Evolutionary conservation across 2,113 vertebrate genomes (phyloP), one percentile per base, ranked within the genome.

Genomic region (Tor tambroides): DNA sequence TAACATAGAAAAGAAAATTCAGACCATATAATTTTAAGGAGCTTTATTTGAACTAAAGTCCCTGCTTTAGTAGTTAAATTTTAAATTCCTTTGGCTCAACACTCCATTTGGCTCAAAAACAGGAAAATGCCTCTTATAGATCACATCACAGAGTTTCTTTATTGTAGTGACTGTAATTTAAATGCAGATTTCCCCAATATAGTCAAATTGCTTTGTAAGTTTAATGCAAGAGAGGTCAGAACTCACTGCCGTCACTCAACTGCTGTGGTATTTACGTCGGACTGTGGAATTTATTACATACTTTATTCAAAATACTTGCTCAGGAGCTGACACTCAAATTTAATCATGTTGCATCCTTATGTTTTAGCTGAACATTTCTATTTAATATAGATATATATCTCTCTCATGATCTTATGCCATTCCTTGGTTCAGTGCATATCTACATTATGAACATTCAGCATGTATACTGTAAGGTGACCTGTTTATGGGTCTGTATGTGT

Each of bases 171-270:
- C 35, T 69, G 43, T 71, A 83, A 71, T 83, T 83, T 83, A 69
- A 83, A 83, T 83, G 63, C 81, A 71, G 43, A 83, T 83, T 83
- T 83, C 4, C 17, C 28, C 81, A 83, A 71, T 83, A 67, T 83
- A 54, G 41, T 71, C 81, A 71, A 69, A 69, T 82, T 82, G 80
- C 61, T 82, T 81, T 81, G 56, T 63, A 81, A 19, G 35, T 82
- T 82, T 83, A 83, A 80, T 38, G 51, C 69, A 74, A 26, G 30
- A 41, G 32, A 74, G 69, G 69, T 54, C 82, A 41, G 23, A 59
- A 41, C 46, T 56, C 78, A 61, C 46, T 32, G 76, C 76, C 7
- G 28, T 54, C 69, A 56, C 46, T 41, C 83, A 84, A 59, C 11
- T 41, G 30, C 32, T 59, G 83, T 84, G 69, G 35, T 74, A 84